Evolutionary conservation across 2,797 vertebrate species (phyloP).

Genomic region (Cossypha niveicapilla): DNA sequence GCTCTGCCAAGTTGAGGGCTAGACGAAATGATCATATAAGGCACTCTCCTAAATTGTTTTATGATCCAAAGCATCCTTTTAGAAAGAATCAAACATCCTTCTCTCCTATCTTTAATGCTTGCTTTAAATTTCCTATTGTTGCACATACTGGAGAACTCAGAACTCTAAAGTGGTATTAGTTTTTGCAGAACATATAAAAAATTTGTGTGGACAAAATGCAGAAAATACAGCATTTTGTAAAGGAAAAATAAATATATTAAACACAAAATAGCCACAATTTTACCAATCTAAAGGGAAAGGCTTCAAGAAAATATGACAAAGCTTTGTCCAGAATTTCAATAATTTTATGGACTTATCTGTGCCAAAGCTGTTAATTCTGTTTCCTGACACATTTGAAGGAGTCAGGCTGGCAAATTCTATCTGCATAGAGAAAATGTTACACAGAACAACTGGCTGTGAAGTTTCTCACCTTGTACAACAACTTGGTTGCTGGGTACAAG

Average conservation of each 20-base stretch:
- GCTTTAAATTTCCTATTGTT: not conserved
- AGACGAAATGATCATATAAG: not conserved
- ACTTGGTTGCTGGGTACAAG: slow-evolving; percentile 98
- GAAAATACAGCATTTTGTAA: not conserved
- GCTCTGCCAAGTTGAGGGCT: not conserved
- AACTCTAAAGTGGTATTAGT: not conserved
- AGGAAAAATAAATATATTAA: not conserved
- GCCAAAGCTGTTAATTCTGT: slow-evolving; percentile 9
- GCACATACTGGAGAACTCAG: not conserved
- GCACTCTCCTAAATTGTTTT: not conserved
- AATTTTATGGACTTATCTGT: not conserved
- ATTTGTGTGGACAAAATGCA: not conserved
- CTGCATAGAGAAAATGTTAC: not conserved
- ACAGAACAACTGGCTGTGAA: not conserved
- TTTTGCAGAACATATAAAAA: not conserved
- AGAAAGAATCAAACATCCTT: not conserved
- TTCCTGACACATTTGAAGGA: not conserved
- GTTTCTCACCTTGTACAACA: slow-evolving; percentile 92
- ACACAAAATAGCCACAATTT: not conserved
- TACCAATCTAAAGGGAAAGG: not conserved
- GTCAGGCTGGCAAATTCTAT: not conserved
- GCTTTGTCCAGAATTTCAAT: not conserved
- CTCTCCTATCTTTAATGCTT: not conserved
- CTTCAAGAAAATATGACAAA: not conserved
- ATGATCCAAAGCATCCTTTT: not conserved